These are phyloP conservation scores for Pollenia angustigena DNA, from an alignment of 2,888 invertebrate genomes.

Conservation along the genomic window DNA sequence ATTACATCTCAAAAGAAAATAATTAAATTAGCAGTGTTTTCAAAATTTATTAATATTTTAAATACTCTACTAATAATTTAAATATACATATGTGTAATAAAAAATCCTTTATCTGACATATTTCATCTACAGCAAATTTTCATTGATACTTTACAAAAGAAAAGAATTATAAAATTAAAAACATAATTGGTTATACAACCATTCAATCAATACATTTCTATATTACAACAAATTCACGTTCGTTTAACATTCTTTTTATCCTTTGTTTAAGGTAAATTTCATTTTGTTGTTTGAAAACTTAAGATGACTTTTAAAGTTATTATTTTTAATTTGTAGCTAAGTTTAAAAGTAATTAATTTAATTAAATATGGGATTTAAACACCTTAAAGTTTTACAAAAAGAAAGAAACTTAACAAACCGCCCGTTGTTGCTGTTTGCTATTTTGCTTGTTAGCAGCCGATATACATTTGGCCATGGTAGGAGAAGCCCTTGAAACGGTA, in stretches of 20 bases:
- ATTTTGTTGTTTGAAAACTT: slow-evolving; percentile 9
- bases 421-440: slow-evolving; percentile 75
- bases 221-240: slow-evolving; percentile 1
- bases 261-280: not conserved
- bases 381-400: slow-evolving; percentile 20
- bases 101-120: not conserved
- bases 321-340: slow-evolving; percentile 52
- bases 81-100: too few relatives aligned
- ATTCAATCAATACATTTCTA: not conserved
- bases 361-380: slow-evolving; percentile 54
- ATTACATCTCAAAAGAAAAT: too few relatives aligned
- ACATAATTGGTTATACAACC: not conserved
- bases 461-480: slow-evolving; percentile 99
- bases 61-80: too few relatives aligned
- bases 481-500: slow-evolving; percentile 96
- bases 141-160: slow-evolving; percentile 35
- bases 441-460: slow-evolving; percentile 91
- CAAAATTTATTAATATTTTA: too few relatives aligned
- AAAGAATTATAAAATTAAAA: not conserved
- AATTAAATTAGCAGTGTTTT: too few relatives aligned
- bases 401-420: slow-evolving; percentile 74
- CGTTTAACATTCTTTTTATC: not conserved
- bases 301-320: slow-evolving; percentile 38
- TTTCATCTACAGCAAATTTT: slow-evolving; percentile 37
- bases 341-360: slow-evolving; percentile 56